Evolutionary conservation across 2,113 vertebrate species (phyloP), one percentile per base, ranked within the genome.

Genomic region (Steatornis caripensis): DNA sequence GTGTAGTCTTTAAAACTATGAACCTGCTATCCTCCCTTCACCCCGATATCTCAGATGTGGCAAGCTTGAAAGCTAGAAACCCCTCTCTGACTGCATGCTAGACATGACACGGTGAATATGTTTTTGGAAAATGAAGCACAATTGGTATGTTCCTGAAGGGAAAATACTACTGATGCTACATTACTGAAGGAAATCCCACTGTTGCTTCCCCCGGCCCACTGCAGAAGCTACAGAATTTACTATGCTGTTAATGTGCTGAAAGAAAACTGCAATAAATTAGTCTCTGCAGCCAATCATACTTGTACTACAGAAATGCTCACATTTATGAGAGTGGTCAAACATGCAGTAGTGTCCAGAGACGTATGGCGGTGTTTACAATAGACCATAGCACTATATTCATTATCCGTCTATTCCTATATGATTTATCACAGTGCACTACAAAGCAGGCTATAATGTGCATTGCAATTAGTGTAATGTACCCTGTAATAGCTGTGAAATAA

Each of bases 301-400:
- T 60, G 80, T 81, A 68, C 5, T 71, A 55, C 55, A 68, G 76
- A 81, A 94, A 78, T 39, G 36, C 43, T 68, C 23, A 1, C 94
- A 79, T 93, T 97, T 96, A 81, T 88, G 77, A 87, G 81, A 54
- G 69, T 92, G 80, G 90, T 82, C 93, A 81, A 84, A 92, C 90
- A 22, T 89, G 46, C 71, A 90, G 1, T 13, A 15, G 68, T 90
- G 86, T 92, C 85, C 92, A 87, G 75, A 93, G 93, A 90, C 92
- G 88, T 92, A 90, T 94, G 71, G 79, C 39, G 39, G 9, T 90
- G 66, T 90, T 96, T 78, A 91, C 87, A 70, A 12, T 69, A 85
- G 75, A 5, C 78, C 74, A 39, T 7, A 89, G 81, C 17, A 29
- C 30, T 5, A 0, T n/a, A n/a, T n/a, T n/a, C n/a, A n/a, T n/a